phyloP scores from a whole-genome alignment of 2,797 vertebrate species.

The Spea hammondii region DNA sequence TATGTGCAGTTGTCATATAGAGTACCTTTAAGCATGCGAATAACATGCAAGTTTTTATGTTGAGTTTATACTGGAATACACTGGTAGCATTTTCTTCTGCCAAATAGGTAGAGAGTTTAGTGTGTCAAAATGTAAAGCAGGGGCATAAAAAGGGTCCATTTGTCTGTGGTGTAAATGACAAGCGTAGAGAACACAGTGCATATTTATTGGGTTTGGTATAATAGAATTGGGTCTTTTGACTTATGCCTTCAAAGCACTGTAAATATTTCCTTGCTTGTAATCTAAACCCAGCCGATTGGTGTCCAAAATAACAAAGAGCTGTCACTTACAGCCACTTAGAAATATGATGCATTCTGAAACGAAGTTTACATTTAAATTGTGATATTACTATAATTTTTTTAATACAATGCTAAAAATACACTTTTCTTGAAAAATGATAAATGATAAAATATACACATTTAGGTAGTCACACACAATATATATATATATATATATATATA shows the following conservation, averaged over 20 bases:
- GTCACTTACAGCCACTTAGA: slow-evolving; percentile 38
- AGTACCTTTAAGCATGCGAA: no score
- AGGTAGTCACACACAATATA: no score
- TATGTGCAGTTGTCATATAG: no score
- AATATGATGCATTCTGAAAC: slow-evolving; percentile 37
- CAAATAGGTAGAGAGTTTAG: slow-evolving; percentile 18
- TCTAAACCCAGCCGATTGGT: slow-evolving; percentile 37
- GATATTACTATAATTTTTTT: neutral
- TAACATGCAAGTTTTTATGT: no score
- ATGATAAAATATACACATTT: no score
- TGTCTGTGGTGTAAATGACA: slow-evolving; percentile 28
- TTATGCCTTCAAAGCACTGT: slow-evolving; percentile 35
- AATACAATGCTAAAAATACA: no score
- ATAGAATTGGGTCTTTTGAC: slow-evolving; percentile 24
- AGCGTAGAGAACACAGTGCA: slow-evolving; percentile 14
- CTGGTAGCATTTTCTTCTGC: neutral
- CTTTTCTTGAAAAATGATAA: no score
- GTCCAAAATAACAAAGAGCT: slow-evolving; percentile 44
- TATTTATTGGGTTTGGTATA: slow-evolving; percentile 33
- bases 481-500: no score
- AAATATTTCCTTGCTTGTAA: slow-evolving; percentile 43
- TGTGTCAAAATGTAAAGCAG: slow-evolving; percentile 32
- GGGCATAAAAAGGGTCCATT: slow-evolving; percentile 7
- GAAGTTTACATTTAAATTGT: slow-evolving; percentile 34
- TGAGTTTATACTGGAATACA: no score